Percentiles rank a stretch among this genome's conserved stretches.
Conservation (phyloP, 2,113 vertebrate species). For the Perca schrenkii region DNA sequence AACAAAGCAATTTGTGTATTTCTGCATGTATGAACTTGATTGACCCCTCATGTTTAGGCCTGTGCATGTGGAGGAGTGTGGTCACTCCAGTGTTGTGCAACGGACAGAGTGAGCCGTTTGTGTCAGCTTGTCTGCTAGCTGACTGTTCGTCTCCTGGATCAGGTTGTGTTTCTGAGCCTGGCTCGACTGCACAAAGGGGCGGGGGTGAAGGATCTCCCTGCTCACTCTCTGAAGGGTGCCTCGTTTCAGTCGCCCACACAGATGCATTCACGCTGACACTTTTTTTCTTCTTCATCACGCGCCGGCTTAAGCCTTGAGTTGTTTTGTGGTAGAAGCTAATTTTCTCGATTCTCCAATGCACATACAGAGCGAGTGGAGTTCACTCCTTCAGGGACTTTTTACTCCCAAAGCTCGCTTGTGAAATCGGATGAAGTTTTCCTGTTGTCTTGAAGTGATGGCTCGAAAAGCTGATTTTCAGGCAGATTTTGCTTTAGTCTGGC, state of each 20-base stretch:
- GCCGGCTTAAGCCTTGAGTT: neutral
- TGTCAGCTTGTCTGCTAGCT: constrained; percentile 20
- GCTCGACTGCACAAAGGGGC: constrained; percentile 9
- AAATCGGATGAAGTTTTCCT: constrained; percentile 2
- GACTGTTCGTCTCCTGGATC: constrained; percentile 24
- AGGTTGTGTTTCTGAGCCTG: constrained; percentile 43
- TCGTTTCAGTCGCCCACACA: neutral
- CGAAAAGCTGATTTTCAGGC: neutral
- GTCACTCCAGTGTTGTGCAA: constrained; percentile 24
- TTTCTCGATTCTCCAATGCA: constrained; percentile 1
- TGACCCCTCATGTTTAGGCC: constrained; percentile 2
- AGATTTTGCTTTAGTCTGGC: neutral
- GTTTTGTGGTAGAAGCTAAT: constrained; percentile 28
- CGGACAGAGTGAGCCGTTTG: neutral
- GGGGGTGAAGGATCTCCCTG: constrained; percentile 31
- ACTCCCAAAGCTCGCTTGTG: neutral
- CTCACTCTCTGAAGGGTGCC: constrained; percentile 25
- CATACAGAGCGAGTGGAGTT: neutral
- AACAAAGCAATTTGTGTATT: too few relatives aligned
- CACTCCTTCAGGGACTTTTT: neutral
- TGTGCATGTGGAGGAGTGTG: neutral
- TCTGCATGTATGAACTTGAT: neutral
- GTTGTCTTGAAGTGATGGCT: neutral
- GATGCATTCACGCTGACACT: neutral
- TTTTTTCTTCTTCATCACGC: constrained; percentile 22